Evolutionary conservation across 2,797 vertebrate species (phyloP), one percentile per base, ranked within the genome.

Genomic region (Peromyscus eremicus): DNA sequence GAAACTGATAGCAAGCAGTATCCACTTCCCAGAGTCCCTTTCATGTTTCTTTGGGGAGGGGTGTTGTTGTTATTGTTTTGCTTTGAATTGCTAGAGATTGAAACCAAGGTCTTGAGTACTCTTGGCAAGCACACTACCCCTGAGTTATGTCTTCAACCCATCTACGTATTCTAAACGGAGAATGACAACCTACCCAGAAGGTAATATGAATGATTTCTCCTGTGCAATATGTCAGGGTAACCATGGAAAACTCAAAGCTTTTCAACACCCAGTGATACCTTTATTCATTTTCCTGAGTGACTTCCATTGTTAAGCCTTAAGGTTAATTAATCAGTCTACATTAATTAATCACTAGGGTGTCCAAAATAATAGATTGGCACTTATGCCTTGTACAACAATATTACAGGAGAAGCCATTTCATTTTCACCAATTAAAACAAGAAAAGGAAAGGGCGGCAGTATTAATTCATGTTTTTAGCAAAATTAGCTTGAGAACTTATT

Each of bases 391-490:
- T 85, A 49, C 1, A 82, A 94, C 64, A 46, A 80, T 88, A 40
- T 82, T 94, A 70, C 46, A 37, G 29, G 68, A 81, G 55, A 40
- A 76, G 8, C 4, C 37, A 57, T 85, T 95, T 95, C 10, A 95
- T 89, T 93, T 89, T 77, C 5, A 62, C 71, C 71, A 91, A 40
- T 40, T 84, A 88, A 95, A 96, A 55, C 40, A 91, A 68, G 46
- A 83, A 82, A 87, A n/a, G 60, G 13, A 52, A 92, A 83, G 4
- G 90, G 34, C 10, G 76, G 3, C 12, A n/a, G 4, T 21, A 87
- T 90, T 85, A 71, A 52, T 93, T 96, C 29, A 60, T 80, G 68
- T 86, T 73, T 95, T 91, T 94, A 86, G 11, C 10, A 60, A 88
- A 80, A 80, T 32, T 92, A 43, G 17, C 4, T 70, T 88, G 40